A percentile compares a stretch with the other conserved stretches of the same genome.
These are phyloP conservation scores for Zenarchopterus dispar DNA, from an alignment of 2,797 vertebrate species.

Conservation along the genomic window DNA sequence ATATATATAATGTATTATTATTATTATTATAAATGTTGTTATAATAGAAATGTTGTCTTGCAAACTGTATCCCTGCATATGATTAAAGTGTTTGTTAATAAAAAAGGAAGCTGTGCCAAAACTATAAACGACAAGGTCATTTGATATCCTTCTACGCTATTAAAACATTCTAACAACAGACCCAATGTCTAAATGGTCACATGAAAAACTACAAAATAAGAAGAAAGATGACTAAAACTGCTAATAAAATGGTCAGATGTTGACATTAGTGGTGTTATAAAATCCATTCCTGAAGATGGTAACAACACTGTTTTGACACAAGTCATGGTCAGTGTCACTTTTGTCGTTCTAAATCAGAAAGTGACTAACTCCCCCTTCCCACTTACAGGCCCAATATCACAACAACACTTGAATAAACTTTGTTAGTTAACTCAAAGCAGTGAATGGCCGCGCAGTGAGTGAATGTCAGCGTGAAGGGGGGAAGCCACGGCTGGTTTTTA, in stretches of 20 bases:
- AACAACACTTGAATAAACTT: conserved; percentile 70
- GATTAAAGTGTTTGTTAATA: too few species aligned
- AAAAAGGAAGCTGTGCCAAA: too few species aligned
- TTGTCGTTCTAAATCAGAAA: conserved; percentile 48
- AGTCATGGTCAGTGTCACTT: conserved; percentile 31
- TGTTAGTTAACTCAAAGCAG: conserved; percentile 62
- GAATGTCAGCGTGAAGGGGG: conserved; percentile 16
- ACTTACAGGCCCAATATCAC: conserved; percentile 52
- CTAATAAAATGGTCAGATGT: neutral
- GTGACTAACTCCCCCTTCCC: conserved; percentile 46
- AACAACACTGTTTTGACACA: conserved; percentile 17
- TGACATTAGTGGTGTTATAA: conserved; percentile 16
- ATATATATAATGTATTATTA: too few species aligned
- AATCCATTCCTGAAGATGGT: neutral
- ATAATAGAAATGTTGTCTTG: too few species aligned
- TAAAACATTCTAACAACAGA: too few species aligned
- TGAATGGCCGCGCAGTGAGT: conserved; percentile 46
- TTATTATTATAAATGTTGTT: too few species aligned
- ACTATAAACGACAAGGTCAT: too few species aligned
- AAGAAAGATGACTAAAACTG: too few species aligned
- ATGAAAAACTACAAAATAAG: too few species aligned
- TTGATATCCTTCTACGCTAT: too few species aligned
- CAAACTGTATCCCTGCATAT: too few species aligned
- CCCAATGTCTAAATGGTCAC: too few species aligned
- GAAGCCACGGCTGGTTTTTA: conserved; percentile 45